Evolutionary conservation across 2,113 vertebrate genomes (phyloP).

Genomic region (Emydocephalus ijimae): DNA sequence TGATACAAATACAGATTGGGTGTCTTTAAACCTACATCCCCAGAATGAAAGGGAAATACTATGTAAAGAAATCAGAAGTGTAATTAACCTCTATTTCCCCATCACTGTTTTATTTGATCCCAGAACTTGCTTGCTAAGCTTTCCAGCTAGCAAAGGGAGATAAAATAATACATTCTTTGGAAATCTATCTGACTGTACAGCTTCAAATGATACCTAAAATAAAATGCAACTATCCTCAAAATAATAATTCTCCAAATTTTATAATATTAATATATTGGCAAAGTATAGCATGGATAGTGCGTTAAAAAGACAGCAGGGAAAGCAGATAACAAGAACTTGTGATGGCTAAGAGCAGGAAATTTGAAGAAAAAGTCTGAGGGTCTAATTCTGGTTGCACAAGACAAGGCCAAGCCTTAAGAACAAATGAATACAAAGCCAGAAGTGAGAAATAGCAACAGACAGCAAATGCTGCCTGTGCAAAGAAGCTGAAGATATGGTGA

Average conservation of each 20-base stretch:
- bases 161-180: neutral
- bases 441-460: neutral
- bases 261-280: neutral
- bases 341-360: neutral
- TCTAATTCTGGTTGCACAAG: neutral
- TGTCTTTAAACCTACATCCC: constrained; percentile 13
- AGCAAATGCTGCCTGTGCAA: neutral
- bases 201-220: neutral
- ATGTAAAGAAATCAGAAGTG: neutral
- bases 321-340: neutral
- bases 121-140: neutral
- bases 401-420: neutral
- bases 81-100: neutral
- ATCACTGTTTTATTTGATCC: neutral
- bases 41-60: neutral
- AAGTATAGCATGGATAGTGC: neutral
- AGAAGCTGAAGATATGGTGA: neutral
- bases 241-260: neutral
- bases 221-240: neutral
- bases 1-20: constrained; percentile 20
- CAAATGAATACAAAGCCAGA: neutral
- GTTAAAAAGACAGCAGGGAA: neutral
- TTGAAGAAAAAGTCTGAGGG: neutral
- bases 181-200: neutral
- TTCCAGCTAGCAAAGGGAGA: neutral